Conservation (phyloP, 2,113 vertebrate species). For the Cephalopholis sonnerati region DNA sequence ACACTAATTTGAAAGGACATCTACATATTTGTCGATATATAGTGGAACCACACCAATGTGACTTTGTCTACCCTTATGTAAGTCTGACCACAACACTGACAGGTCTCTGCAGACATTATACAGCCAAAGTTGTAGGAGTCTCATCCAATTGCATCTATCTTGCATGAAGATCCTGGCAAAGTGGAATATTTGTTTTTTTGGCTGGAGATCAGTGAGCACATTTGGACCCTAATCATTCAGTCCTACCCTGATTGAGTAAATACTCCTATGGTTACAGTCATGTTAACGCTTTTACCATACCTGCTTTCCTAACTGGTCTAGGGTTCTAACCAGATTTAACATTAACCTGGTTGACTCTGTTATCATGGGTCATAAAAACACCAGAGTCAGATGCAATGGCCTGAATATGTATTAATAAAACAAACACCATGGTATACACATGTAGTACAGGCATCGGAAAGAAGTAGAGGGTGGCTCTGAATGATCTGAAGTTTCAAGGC, state of each 20-base stretch:
- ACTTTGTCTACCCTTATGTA: not conserved
- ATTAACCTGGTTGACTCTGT: not conserved
- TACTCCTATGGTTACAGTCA: not conserved
- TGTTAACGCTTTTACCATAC: not conserved
- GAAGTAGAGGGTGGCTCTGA: too few species aligned
- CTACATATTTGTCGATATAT: not conserved
- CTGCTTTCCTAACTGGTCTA: not conserved
- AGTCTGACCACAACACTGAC: not conserved
- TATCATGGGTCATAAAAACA: too few species aligned
- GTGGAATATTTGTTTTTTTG: constrained; percentile 4
- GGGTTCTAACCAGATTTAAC: not conserved
- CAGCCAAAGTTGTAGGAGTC: not conserved
- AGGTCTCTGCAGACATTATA: not conserved
- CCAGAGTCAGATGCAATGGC: too few species aligned
- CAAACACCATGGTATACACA: too few species aligned
- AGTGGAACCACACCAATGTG: not conserved
- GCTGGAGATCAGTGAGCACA: constrained; percentile 20
- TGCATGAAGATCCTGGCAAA: not conserved
- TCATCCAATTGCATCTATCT: constrained; percentile 13
- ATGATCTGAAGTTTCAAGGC: too few species aligned
- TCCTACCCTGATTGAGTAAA: constrained; percentile 2
- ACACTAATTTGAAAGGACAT: not conserved
- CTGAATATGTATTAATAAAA: too few species aligned
- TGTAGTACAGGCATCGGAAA: too few species aligned
- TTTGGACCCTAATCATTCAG: constrained; percentile 30